Evolutionary conservation across 2,797 vertebrate species (phyloP).

Genomic region (Sebastes nivosus): DNA sequence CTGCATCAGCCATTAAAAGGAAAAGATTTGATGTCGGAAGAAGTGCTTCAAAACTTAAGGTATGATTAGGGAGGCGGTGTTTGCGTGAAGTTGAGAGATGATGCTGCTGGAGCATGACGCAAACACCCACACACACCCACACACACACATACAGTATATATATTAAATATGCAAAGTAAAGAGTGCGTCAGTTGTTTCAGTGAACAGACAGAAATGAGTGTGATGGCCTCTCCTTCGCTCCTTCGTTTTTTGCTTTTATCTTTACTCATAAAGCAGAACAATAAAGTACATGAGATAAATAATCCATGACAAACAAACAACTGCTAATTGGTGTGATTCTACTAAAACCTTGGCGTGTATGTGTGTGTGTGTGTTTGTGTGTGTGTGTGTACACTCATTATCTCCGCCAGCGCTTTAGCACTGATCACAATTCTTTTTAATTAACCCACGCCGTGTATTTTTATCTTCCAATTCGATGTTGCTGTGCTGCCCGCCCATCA

Average conservation of each 20-base stretch:
- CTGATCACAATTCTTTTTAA: constrained; percentile 68
- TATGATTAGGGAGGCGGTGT: neutral
- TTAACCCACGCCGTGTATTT: constrained; percentile 64
- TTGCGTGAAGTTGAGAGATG: neutral
- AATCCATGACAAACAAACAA: constrained; percentile 66
- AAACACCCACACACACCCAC: neutral
- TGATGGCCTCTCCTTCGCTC: neutral
- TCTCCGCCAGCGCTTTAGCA: constrained; percentile 34
- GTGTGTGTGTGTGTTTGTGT: neutral
- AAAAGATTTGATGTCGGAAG: neutral
- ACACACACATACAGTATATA: neutral
- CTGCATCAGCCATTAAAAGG: neutral
- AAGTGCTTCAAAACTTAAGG: neutral
- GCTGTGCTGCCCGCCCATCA: constrained; percentile 23
- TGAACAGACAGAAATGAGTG: neutral
- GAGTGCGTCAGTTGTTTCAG: neutral
- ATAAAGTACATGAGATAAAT: constrained; percentile 53
- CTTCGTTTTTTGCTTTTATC: constrained; percentile 37
- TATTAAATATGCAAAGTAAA: neutral
- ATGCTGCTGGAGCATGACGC: neutral
- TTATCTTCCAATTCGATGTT: constrained; percentile 42
- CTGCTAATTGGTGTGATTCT: constrained; percentile 67
- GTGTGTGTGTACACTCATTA: constrained; percentile 47
- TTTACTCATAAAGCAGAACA: constrained; percentile 39
- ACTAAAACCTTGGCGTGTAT: constrained; percentile 31